Percentiles rank a stretch among this genome's conserved stretches.
phyloP scores from a whole-genome alignment of 2,888 invertebrate species.

The Molorchus minor region DNA sequence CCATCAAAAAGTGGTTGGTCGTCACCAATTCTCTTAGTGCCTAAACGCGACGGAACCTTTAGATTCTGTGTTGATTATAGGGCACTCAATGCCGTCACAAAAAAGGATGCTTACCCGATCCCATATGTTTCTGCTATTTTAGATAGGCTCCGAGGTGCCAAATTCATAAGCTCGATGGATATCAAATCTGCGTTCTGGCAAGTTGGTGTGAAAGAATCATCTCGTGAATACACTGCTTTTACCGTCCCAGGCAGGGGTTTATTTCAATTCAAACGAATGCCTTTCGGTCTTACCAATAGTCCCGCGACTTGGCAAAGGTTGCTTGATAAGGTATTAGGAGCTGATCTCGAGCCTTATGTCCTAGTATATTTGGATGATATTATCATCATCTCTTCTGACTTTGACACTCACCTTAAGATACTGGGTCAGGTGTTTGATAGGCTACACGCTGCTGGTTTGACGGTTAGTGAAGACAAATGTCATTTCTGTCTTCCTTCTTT shows the following conservation, averaged over 20 bases:
- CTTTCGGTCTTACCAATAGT: constrained; percentile 20
- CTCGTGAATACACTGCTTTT: constrained; percentile 24
- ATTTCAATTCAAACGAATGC: constrained; percentile 27
- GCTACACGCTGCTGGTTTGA: too few species aligned
- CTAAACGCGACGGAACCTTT: constrained; percentile 19
- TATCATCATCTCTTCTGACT: too few species aligned
- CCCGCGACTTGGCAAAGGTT: constrained; percentile 28
- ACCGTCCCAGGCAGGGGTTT: constrained; percentile 11
- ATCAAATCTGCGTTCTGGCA: constrained; percentile 23
- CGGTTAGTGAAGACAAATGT: too few species aligned
- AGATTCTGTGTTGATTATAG: constrained; percentile 25
- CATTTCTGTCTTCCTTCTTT: too few species aligned
- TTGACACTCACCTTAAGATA: too few species aligned
- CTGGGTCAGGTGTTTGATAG: too few species aligned
- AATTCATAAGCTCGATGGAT: constrained; percentile 23
- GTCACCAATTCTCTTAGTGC: constrained; percentile 18
- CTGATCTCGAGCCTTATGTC: constrained; percentile 15
- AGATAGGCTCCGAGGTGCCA: constrained; percentile 23
- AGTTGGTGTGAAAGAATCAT: constrained; percentile 13
- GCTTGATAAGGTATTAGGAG: constrained; percentile 20
- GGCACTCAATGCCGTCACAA: constrained; percentile 15
- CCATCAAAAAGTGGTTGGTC: constrained; percentile 26
- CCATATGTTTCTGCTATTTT: constrained; percentile 27
- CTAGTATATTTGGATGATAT: neutral
- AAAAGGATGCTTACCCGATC: constrained; percentile 23